Percentiles rank a stretch among this genome's conserved stretches.
These are phyloP conservation scores for Blastomussa wellsi DNA, from an alignment of 92 coral and sea anemone genomes.

Conservation along the genomic window DNA sequence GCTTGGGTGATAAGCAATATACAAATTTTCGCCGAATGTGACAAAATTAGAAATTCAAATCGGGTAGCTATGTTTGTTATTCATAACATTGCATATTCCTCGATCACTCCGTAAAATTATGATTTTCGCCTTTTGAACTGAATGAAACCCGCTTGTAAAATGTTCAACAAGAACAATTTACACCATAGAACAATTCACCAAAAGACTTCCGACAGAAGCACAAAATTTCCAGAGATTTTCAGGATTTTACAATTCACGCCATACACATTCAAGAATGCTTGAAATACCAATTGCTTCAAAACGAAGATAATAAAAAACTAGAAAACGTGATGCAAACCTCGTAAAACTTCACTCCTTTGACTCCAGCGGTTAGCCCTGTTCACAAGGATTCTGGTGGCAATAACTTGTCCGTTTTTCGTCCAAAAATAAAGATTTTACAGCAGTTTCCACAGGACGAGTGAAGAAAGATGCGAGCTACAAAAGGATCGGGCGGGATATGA, in stretches of 20 bases:
- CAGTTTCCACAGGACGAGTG: constrained; percentile 24
- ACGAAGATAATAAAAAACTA: constrained; percentile 41
- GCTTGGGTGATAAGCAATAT: constrained; percentile 30
- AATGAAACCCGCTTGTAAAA: constrained; percentile 13
- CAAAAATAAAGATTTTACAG: constrained; percentile 38
- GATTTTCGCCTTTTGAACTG: constrained; percentile 44
- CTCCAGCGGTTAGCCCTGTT: constrained; percentile 11
- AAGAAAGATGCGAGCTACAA: constrained; percentile 34
- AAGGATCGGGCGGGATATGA: constrained; percentile 57
- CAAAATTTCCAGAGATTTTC: constrained; percentile 27
- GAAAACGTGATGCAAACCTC: constrained; percentile 32
- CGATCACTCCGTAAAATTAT: constrained; percentile 71
- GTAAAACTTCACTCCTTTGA: constrained; percentile 25
- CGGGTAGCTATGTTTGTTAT: constrained; percentile 73
- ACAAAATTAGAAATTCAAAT: constrained; percentile 88
- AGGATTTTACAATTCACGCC: constrained; percentile 50
- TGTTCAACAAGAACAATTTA: neutral
- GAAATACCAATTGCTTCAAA: constrained; percentile 52
- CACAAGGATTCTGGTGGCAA: neutral
- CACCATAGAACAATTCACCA: neutral
- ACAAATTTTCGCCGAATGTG: constrained; percentile 70
- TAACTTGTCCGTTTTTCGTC: constrained; percentile 9
- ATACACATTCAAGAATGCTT: constrained; percentile 45
- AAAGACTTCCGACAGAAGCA: constrained; percentile 13
- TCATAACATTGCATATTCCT: constrained; percentile 65